A percentile compares a stretch with the other conserved stretches of the same genome.
phyloP scores from a whole-genome alignment of 2,888 invertebrate species.

The Dimorphilus gyrociliatus region DNA sequence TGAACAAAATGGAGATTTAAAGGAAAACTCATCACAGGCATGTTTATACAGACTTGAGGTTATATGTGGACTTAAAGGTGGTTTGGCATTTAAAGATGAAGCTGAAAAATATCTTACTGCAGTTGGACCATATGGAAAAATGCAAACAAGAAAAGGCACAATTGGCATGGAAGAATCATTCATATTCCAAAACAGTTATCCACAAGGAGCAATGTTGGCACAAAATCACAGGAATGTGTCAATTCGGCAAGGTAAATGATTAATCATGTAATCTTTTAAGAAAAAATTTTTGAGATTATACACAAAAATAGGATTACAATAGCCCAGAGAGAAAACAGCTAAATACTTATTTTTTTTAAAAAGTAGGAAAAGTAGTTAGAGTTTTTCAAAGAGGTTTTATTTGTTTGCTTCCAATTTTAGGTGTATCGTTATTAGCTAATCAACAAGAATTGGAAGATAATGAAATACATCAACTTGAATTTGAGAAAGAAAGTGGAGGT shows the following conservation, averaged over 20 bases:
- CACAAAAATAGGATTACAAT: no score
- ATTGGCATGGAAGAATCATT: conserved; percentile 90
- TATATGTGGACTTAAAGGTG: conserved; percentile 54
- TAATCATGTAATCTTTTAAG: no score
- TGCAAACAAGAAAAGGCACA: conserved; percentile 77
- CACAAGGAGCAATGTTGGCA: conserved; percentile 82
- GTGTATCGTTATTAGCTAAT: no score
- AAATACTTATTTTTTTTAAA: no score
- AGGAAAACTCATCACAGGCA: conserved; percentile 38
- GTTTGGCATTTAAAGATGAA: conserved; percentile 57
- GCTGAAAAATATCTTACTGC: conserved; percentile 79
- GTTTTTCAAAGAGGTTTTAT: no score
- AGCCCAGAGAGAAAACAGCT: no score
- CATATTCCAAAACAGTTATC: conserved; percentile 83
- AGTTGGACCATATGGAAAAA: conserved; percentile 85
- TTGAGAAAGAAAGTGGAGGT: conserved; percentile 68
- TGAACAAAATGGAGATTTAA: conserved; percentile 38
- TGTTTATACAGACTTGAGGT: conserved; percentile 87
- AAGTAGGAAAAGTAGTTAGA: no score
- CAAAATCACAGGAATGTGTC: conserved; percentile 85
- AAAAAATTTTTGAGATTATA: no score
- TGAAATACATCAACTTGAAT: conserved; percentile 93
- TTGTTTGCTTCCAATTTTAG: no score
- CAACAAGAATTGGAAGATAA: conserved; percentile 80
- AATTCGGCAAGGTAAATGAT: conserved; percentile 71